Percentiles rank a stretch among this genome's conserved stretches.
Conservation (phyloP, 2,113 vertebrate species). For the Mirza zaza region DNA sequence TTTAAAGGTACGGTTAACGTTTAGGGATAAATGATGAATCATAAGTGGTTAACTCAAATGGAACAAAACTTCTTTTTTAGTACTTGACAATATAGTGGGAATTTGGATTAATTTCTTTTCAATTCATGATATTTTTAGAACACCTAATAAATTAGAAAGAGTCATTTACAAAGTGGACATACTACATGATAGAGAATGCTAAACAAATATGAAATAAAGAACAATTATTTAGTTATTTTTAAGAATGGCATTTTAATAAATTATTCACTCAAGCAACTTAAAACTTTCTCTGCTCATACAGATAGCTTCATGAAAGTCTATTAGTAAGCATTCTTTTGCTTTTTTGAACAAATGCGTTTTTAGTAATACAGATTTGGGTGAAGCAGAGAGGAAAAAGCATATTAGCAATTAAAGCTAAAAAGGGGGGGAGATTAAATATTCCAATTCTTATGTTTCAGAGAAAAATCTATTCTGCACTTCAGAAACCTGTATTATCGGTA, state of each 20-base stretch:
- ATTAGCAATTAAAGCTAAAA: background rate
- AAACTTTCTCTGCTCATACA: background rate
- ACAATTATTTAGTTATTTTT: background rate
- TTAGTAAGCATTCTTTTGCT: too few species aligned
- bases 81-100: background rate
- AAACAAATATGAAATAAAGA: background rate
- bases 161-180: background rate
- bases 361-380: background rate
- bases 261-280: background rate
- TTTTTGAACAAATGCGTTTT: background rate
- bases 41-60: background rate
- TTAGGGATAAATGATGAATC: background rate
- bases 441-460: background rate
- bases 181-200: background rate
- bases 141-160: background rate
- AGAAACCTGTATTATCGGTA: background rate
- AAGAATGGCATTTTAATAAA: background rate
- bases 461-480: background rate
- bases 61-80: background rate
- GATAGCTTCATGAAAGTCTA: background rate
- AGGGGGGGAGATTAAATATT: background rate
- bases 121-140: background rate
- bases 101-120: background rate
- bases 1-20: background rate
- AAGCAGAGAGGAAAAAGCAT: background rate